Base-by-base conservation (phyloP, 2,113 vertebrate species). In the Thamnaconus septentrionalis region DNA sequence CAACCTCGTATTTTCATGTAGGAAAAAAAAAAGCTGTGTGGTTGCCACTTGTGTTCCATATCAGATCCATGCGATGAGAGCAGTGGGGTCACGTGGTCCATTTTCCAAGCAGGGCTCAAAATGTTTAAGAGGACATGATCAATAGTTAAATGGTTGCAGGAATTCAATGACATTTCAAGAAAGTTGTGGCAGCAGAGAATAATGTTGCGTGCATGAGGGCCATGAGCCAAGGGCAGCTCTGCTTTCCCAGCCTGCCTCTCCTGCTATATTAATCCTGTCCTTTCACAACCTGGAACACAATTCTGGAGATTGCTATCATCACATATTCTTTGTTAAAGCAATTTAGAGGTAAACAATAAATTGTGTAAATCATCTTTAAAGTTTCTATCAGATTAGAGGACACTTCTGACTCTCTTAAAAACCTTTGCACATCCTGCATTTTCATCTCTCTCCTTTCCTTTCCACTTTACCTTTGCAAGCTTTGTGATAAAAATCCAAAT, bases 231-330 rank as follows among this genome's bases (percentile, higher is more conserved):
- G 78, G 81, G 84, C 81, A 71, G 78, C 80, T 71, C 60, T 61
- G 48, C 44, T 62, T 84, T 79, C 85, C 78, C 81, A 76, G 78
- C 70, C 71, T 68, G 66, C 80, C 61, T 81, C 77, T 90, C 85
- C 90, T 90, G 89, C 80, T 79, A 76, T 79, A 87, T 87, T 88
- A 88, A 91, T 87, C 86, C 90, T 88, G 90, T 82, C 75, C 69
- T 69, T 79, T 87, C 76, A 85, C 64, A 73, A 60, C 75, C 71
- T 75, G 74, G n/a, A n/a, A n/a, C n/a, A n/a, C 12, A 10, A 60
- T 79, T 76, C 31, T 40, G 62, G 48, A 49, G 57, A 56, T 5
- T 12, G 40, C 60, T 69, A 64, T 71, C 60, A 57, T 65, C 53
- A n/a, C 56, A 56, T 56, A 49, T 42, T 69, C 73, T 50, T 54